phyloP scores from a whole-genome alignment of 2,797 vertebrate species.

The Pseudomugil gertrudae region DNA sequence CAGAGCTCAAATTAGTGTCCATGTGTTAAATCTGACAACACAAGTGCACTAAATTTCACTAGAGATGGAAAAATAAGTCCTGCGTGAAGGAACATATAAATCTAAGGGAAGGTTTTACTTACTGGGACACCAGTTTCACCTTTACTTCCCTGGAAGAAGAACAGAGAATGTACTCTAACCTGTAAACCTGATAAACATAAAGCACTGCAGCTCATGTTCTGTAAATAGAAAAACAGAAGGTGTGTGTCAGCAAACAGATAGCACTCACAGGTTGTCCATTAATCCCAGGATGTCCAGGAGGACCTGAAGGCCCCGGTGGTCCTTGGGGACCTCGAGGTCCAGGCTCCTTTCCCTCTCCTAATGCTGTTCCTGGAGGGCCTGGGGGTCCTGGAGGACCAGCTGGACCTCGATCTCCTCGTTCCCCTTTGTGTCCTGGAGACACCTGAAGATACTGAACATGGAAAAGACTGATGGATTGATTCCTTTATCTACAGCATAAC shows the following conservation, averaged over 20 bases:
- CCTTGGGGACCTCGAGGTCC: slow-evolving; percentile 74
- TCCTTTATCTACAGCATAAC: background rate
- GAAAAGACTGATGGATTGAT: background rate
- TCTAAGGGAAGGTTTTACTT: slow-evolving; percentile 63
- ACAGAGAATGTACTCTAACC: slow-evolving; percentile 12
- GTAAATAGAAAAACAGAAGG: background rate
- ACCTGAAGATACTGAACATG: slow-evolving; percentile 46
- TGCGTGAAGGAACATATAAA: background rate
- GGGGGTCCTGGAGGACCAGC: slow-evolving; percentile 66
- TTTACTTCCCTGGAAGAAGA: slow-evolving; percentile 77
- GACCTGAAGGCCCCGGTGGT: slow-evolving; percentile 55
- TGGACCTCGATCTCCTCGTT: slow-evolving; percentile 75
- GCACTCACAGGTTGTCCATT: slow-evolving; percentile 77
- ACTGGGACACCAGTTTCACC: slow-evolving; percentile 76
- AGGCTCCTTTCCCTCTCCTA: slow-evolving; percentile 61
- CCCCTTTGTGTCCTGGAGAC: slow-evolving; percentile 69
- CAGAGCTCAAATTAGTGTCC: background rate
- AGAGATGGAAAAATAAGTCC: slow-evolving; percentile 3
- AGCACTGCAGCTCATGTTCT: background rate
- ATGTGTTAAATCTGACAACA: background rate
- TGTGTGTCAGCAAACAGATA: background rate
- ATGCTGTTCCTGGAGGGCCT: slow-evolving; percentile 60
- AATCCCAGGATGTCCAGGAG: slow-evolving; percentile 73
- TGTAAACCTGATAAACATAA: slow-evolving; percentile 12
- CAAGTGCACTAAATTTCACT: background rate